These are phyloP conservation scores for Colistium nudipinnis DNA, from an alignment of 2,113 vertebrate species.

Conservation along the genomic window DNA sequence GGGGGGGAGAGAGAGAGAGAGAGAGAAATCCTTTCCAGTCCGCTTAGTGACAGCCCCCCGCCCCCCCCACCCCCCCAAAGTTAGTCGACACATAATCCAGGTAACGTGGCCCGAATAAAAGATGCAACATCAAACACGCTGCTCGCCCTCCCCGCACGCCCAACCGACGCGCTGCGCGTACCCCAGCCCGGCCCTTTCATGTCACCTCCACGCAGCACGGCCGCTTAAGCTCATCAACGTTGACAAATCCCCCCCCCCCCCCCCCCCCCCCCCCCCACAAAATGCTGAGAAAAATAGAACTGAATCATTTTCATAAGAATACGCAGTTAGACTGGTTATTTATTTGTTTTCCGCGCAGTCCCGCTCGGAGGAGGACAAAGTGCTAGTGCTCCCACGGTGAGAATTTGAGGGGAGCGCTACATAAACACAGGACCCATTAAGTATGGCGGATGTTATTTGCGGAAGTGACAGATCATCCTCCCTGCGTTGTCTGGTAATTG, in stretches of 20 bases:
- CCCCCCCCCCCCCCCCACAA: slow-evolving; percentile 40
- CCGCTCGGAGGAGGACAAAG: slow-evolving; percentile 60
- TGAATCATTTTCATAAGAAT: slow-evolving; percentile 34
- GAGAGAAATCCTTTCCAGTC: slow-evolving; percentile 58
- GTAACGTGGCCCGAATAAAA: slow-evolving; percentile 70
- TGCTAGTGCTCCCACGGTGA: slow-evolving; percentile 55
- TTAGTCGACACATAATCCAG: slow-evolving; percentile 71
- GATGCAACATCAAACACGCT: slow-evolving; percentile 69
- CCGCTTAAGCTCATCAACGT: slow-evolving; percentile 57
- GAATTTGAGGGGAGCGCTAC: slow-evolving; percentile 67
- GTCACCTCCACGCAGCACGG: slow-evolving; percentile 36
- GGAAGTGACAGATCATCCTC: slow-evolving; percentile 65
- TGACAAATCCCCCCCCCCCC: slow-evolving; percentile 69
- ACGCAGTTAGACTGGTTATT: slow-evolving; percentile 39
- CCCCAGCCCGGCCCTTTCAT: slow-evolving; percentile 68
- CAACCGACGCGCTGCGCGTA: slow-evolving; percentile 43
- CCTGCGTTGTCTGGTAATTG: slow-evolving; percentile 63
- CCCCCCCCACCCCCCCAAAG: slow-evolving; percentile 26
- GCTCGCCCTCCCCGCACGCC: slow-evolving; percentile 6
- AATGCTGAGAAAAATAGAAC: slow-evolving; percentile 42
- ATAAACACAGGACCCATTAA: slow-evolving; percentile 69
- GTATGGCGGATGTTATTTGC: slow-evolving; percentile 61
- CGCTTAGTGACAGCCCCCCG: slow-evolving; percentile 60
- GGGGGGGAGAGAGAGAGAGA: slow-evolving; percentile 45
- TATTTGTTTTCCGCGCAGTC: slow-evolving; percentile 40